Base-by-base conservation (phyloP, 2,797 vertebrate species). In the Philypnodon macrostomus region DNA sequence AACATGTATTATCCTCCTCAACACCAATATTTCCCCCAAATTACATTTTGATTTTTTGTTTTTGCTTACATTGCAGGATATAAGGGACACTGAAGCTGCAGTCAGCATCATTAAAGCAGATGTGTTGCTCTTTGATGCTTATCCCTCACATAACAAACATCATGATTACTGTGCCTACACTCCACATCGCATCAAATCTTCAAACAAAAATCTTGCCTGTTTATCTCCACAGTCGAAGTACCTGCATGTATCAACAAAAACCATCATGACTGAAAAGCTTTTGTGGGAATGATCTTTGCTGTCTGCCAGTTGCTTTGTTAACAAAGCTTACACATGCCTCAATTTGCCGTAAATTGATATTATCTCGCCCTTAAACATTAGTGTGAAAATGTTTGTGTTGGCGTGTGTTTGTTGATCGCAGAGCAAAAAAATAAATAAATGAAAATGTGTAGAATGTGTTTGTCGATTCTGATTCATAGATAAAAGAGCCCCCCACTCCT, bases 361-460 rank as follows among this genome's bases (percentile, higher is more conserved):
- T 36, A 67, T 75, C 50, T 40, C 40, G 54, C 57, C 56, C 33
- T 46, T 69, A 62, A 50, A 67, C 49, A 40, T 50, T 59, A 72
- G 53, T 73, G 50, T 71, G 50, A 65, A 58, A 74, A 64, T 62
- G 58, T 68, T 67, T 70, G 47, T 58, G 50, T 66, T 72, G 64
- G 59, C 60, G 47, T 75, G 35, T 53, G 53, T 75, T 62, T 80
- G 77, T 66, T 73, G 72, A 65, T 67, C 66, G 73, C 68, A 54
- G 80, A 79, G 75, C 55, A 73, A 70, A 72, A n/a, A n/a, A n/a
- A n/a, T n/a, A n/a, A n/a, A n/a, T n/a, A n/a, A 65, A 78, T 68
- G 53, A 62, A 9, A 70, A 73, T 58, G 59, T 60, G 50, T 38
- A 51, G 50, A 47, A 58, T 26, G 51, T 77, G 65, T 74, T 74